Base-by-base conservation (phyloP, 1,140 invertebrate genomes). In the Kradibia gibbosae region DNA sequence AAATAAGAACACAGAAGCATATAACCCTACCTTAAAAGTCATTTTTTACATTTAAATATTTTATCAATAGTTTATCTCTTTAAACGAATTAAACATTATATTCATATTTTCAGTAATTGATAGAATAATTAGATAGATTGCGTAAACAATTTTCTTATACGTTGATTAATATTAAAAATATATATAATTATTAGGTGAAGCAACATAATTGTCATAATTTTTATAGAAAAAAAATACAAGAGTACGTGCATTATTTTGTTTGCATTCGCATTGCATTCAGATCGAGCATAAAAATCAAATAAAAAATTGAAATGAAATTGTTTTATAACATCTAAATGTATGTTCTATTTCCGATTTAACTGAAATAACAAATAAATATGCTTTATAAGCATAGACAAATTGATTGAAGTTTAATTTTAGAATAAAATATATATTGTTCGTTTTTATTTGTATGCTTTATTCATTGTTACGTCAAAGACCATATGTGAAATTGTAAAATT, bases 201-300 rank as follows among this genome's bases (percentile, higher is more conserved):
- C 65, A 82, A 82, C 71, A 60, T 15, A 10, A 71, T 71, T 57
- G 39, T 75, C 17, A 4, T 34, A 76, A 42, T 42, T 67, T 34
- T 78, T 34, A 4, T 20, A 74, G 65, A 60, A 65, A 72, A 80
- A 75, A 31, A 53, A 75, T 72, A 57, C 25, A 74, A 82, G 75
- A 78, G 67, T 78, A 70, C 34, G 15, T 39, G 74, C 0, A 42
- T 11, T 36, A 73, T 77, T 72, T 76, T 57, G 71, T 82, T 82
- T 82, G 80, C 80, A 83, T 76, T 42, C 45, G 65, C 77, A 76
- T 81, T 71, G 71, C 70, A 76, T 75, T 74, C 77, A 76, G 81
- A 25, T 76, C 76, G 82, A 82, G 78, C 82, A 79, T 42, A 82
- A 82, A 82, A 84, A 82, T 84, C 79, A 84, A 82, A 81, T n/a